Conservation (phyloP, 2,113 vertebrate genomes). For the Daubentonia madagascariensis region DNA sequence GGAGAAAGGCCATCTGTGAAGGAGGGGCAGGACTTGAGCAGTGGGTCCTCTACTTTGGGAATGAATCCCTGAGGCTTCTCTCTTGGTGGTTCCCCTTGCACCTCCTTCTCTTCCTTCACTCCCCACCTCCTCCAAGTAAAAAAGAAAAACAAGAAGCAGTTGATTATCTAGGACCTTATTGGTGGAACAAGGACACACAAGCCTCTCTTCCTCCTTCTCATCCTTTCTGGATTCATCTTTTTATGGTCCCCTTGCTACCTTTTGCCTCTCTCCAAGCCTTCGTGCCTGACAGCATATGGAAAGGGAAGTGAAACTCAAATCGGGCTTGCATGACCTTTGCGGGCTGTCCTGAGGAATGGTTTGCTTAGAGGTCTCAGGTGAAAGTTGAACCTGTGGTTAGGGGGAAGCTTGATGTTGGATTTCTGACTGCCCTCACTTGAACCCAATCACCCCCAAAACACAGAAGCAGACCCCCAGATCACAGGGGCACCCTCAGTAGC, state of each 20-base stretch:
- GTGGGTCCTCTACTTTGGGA: not conserved
- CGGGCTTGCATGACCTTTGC: not conserved
- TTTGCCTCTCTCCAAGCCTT: not conserved
- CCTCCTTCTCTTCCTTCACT: not conserved
- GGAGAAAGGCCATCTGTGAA: not conserved
- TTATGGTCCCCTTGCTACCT: not conserved
- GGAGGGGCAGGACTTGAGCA: not conserved
- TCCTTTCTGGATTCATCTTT: not conserved
- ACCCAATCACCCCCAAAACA: not conserved
- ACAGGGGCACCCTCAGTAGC: not conserved
- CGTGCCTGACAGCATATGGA: not conserved
- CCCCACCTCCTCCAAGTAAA: not conserved
- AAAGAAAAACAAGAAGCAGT: not conserved
- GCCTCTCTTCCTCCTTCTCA: not conserved
- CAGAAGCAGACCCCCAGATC: not conserved
- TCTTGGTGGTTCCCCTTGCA: not conserved
- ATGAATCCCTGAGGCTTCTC: not conserved
- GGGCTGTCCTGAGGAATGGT: not conserved
- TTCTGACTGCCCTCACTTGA: not conserved
- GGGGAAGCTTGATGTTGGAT: not conserved
- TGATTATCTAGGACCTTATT: not conserved
- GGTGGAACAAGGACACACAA: not conserved
- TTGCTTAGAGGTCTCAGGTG: not conserved
- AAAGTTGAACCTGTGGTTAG: not conserved
- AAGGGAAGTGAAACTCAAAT: not conserved